A percentile compares a stretch with the other conserved stretches of the same genome.
phyloP scores from a whole-genome alignment of 2,797 vertebrate species.

The Hydrolagus colliei region DNA sequence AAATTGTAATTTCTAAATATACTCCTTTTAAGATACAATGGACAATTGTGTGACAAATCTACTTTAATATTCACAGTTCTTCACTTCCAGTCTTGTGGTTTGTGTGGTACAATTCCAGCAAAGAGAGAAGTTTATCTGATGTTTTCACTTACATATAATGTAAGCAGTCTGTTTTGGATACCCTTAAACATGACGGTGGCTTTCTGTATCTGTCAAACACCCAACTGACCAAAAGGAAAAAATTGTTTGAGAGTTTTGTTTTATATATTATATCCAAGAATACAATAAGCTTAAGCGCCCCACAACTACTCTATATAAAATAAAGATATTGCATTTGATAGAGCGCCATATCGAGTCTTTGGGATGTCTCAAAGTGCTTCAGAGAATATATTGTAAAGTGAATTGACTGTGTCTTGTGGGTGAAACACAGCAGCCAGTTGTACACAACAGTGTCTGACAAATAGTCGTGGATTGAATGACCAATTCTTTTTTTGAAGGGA shows the following conservation, averaged over 20 bases:
- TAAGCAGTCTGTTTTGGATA: background rate
- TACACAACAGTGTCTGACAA: no score
- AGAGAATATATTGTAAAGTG: no score
- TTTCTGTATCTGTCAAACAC: no score
- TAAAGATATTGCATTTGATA: no score
- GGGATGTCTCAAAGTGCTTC: no score
- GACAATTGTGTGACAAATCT: background rate
- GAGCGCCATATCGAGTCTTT: no score
- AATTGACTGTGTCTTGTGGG: no score
- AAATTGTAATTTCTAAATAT: constrained; percentile 26
- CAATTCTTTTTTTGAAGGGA: no score
- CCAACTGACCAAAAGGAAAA: no score
- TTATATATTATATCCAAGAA: background rate
- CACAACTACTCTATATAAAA: background rate
- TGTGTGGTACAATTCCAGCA: background rate
- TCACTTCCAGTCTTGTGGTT: background rate
- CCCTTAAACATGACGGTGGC: background rate
- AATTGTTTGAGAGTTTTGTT: background rate
- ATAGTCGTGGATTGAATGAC: no score
- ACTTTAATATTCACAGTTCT: background rate
- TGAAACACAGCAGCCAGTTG: no score
- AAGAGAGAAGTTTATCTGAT: background rate
- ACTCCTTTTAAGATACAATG: constrained; percentile 10
- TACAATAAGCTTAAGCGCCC: background rate
- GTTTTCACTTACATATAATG: background rate